Evolutionary conservation across 1,140 invertebrate genomes (phyloP).

Genomic region (honey bee (Apis mellifera)): Amel_HAv3.1 CM009941.2:2231501-2232000

Average conservation of each 20-base stretch:
- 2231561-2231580: no score
- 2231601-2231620: no score
- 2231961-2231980: not conserved
- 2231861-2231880: not conserved
- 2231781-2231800: no score
- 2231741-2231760: not conserved
- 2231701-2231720: not conserved
- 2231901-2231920: constrained; percentile 27
- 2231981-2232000: not conserved
- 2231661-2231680: not conserved
- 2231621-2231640: no score
- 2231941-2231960: not conserved
- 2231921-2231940: not conserved
- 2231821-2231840: constrained; percentile 52
- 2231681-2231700: not conserved
- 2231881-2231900: not conserved
- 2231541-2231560: no score
- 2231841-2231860: not conserved
- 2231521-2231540: no score
- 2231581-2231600: no score
- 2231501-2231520: no score
- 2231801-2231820: constrained; percentile 41
- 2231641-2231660: no score
- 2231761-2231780: not conserved
- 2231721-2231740: not conserved